Evolutionary conservation across 2,888 invertebrate genomes (phyloP).

Genomic region (Torymus texanus): DNA sequence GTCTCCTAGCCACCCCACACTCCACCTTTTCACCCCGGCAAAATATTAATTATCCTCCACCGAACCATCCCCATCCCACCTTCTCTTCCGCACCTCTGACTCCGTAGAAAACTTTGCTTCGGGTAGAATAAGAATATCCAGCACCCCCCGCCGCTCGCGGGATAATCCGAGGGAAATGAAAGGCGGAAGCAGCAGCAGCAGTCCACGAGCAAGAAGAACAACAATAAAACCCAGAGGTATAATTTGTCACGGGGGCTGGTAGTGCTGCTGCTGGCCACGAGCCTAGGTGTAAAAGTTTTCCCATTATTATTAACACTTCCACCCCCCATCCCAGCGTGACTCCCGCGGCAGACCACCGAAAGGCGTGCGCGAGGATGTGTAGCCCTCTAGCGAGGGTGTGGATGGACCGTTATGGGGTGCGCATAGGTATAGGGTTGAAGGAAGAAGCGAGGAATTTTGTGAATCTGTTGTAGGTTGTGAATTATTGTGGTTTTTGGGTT

Average conservation of each 20-base stretch:
- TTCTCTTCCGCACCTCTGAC: too few species aligned
- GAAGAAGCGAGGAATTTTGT: too few species aligned
- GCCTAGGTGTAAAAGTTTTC: constrained; percentile 64
- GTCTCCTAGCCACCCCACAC: too few species aligned
- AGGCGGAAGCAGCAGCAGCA: constrained; percentile 44
- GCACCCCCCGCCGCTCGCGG: constrained; percentile 6
- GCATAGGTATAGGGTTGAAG: too few species aligned
- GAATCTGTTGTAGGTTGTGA: too few species aligned
- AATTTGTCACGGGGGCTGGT: constrained; percentile 67
- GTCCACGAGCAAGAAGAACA: constrained; percentile 61
- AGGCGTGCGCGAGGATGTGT: constrained; percentile 8
- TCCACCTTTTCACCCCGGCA: too few species aligned
- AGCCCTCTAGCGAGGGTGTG: too few species aligned
- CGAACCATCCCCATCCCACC: too few species aligned
- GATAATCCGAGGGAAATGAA: constrained; percentile 50
- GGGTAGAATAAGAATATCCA: constrained; percentile 43
- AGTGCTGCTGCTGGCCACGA: constrained; percentile 58
- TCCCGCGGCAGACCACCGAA: constrained; percentile 35
- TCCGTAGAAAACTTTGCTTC: too few species aligned
- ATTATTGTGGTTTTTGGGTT: too few species aligned
- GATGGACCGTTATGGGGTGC: too few species aligned
- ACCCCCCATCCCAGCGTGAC: constrained; percentile 27
- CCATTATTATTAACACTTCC: constrained; percentile 72
- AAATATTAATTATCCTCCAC: too few species aligned
- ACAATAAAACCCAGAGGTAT: constrained; percentile 69